These are phyloP conservation scores for Acronicta leporina DNA, from an alignment of 2,888 invertebrate genomes.

Conservation along the genomic window DNA sequence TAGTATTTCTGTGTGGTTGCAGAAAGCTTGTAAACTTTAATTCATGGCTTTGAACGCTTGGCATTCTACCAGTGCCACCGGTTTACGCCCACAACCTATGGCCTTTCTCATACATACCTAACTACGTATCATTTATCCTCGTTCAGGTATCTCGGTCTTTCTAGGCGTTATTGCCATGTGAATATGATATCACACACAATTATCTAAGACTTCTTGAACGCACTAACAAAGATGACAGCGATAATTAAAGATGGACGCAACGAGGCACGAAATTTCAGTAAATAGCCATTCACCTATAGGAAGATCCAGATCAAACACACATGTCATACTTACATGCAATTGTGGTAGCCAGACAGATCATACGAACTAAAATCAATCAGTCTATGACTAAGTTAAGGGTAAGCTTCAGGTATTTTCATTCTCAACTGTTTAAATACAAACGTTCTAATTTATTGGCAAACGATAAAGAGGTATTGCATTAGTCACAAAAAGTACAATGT, in stretches of 20 bases:
- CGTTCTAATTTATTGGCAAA: constrained; percentile 35
- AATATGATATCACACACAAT: not conserved
- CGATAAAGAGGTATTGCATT: constrained; percentile 34
- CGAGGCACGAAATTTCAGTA: too few relatives aligned
- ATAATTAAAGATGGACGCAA: too few relatives aligned
- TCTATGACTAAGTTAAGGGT: not conserved
- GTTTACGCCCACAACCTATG: constrained; percentile 38
- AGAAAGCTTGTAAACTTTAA: constrained; percentile 12
- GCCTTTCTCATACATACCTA: constrained; percentile 21
- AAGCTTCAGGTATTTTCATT: constrained; percentile 8
- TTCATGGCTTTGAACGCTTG: constrained; percentile 17
- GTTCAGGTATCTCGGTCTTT: constrained; percentile 12
- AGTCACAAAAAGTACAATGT: constrained; percentile 53
- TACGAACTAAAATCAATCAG: not conserved
- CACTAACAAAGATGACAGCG: too few relatives aligned
- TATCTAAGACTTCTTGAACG: too few relatives aligned
- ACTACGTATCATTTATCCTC: constrained; percentile 4
- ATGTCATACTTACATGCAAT: too few relatives aligned
- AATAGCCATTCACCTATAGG: too few relatives aligned
- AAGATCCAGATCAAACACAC: too few relatives aligned
- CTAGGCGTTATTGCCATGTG: not conserved
- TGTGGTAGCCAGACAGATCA: too few relatives aligned
- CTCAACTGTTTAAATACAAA: constrained; percentile 7
- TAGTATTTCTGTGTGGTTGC: constrained; percentile 8
- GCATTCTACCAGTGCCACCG: constrained; percentile 23